Percentiles rank a stretch among this genome's conserved stretches.
phyloP scores from a whole-genome alignment of 2,113 vertebrate genomes.

The Pterophyllum scalare region DNA sequence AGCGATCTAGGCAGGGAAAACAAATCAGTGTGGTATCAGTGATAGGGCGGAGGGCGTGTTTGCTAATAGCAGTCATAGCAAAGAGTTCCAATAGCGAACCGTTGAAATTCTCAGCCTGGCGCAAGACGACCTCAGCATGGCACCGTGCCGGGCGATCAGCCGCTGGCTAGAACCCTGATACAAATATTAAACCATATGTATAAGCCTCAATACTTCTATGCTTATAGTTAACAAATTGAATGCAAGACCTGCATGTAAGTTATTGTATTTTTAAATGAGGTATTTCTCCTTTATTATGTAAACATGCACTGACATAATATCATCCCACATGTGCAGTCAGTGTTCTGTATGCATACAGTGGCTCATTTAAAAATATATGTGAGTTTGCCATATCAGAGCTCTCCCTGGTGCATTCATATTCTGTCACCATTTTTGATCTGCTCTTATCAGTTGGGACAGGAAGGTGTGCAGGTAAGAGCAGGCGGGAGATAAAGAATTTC shows the following conservation, averaged over 20 bases:
- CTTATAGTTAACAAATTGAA: neutral
- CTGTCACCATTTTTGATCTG: constrained; percentile 19
- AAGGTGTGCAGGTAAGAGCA: constrained; percentile 23
- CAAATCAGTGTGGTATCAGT: too few species aligned
- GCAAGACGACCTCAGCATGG: too few species aligned
- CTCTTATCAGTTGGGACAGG: constrained; percentile 34
- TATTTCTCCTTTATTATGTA: neutral
- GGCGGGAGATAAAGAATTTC: constrained; percentile 33
- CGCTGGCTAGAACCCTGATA: too few species aligned
- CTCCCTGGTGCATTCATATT: neutral
- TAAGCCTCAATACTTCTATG: neutral
- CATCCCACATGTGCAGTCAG: neutral
- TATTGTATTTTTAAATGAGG: too few species aligned
- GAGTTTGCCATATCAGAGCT: neutral
- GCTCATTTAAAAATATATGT: neutral
- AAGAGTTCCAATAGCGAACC: too few species aligned
- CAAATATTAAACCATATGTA: too few species aligned
- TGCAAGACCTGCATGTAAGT: neutral
- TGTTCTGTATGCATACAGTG: neutral
- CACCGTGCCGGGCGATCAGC: too few species aligned
- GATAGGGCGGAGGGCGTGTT: too few species aligned
- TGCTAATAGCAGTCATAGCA: too few species aligned
- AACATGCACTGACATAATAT: neutral
- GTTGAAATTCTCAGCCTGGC: too few species aligned
- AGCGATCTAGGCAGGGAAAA: too few species aligned